Evolutionary conservation across 2,113 vertebrate species (phyloP).

Genomic region (Rhynchomys soricoides): DNA sequence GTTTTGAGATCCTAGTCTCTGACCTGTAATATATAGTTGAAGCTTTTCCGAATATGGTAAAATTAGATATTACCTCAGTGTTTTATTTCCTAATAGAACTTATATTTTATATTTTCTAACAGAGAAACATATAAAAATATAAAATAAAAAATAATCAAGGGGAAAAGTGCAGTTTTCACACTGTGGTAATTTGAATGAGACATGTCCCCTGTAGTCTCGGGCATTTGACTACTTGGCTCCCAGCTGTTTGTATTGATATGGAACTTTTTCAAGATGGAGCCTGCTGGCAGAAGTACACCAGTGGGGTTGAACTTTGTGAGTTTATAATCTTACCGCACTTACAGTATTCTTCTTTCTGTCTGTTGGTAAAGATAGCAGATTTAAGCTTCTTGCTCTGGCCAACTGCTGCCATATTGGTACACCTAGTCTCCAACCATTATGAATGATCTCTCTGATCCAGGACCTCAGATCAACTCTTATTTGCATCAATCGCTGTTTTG

Average conservation of each 20-base stretch:
- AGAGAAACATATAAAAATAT: background rate
- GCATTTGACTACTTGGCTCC: background rate
- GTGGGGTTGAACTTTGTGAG: background rate
- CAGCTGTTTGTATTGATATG: background rate
- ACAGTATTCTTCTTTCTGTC: background rate
- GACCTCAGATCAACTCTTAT: background rate
- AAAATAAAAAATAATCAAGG: background rate
- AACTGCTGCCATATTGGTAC: too few relatives aligned
- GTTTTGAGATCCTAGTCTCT: constrained; percentile 21
- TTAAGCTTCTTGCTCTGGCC: background rate
- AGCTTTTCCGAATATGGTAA: background rate
- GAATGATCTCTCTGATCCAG: background rate
- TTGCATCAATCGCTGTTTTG: background rate
- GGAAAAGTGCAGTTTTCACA: background rate
- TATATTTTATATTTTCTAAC: background rate
- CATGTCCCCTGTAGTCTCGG: background rate
- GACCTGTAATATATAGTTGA: background rate
- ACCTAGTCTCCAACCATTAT: background rate
- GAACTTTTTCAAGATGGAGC: background rate
- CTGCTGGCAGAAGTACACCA: background rate
- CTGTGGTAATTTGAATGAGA: background rate
- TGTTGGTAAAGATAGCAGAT: background rate
- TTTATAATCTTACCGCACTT: background rate
- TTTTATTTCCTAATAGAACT: background rate
- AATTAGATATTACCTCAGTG: background rate